Evolutionary conservation across 2,797 vertebrate genomes (phyloP).

Genomic region (Nannoperca australis): DNA sequence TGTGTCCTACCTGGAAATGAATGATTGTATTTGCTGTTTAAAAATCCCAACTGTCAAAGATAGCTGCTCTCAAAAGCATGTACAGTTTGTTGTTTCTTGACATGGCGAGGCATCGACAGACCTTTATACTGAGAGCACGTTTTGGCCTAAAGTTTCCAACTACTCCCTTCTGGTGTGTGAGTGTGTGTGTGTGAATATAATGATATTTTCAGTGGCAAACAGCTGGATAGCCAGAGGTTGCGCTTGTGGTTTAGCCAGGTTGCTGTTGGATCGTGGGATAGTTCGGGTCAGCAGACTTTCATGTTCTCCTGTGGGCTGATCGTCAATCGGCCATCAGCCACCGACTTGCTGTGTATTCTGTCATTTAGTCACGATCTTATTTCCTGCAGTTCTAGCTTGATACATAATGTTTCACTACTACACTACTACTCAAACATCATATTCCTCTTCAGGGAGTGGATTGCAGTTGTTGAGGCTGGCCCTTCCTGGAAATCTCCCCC

Average conservation of each 20-base stretch:
- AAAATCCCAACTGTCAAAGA: not conserved
- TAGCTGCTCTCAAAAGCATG: not conserved
- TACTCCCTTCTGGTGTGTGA: slow-evolving; percentile 39
- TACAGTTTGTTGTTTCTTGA: not conserved
- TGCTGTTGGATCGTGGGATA: slow-evolving; percentile 80
- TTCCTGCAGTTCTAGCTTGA: slow-evolving; percentile 10
- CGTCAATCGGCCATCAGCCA: slow-evolving; percentile 32
- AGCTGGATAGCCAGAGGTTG: slow-evolving; percentile 77
- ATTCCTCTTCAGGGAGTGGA: slow-evolving; percentile 30
- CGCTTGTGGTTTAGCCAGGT: slow-evolving; percentile 76
- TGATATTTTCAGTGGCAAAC: slow-evolving; percentile 61
- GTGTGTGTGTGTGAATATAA: slow-evolving; percentile 40
- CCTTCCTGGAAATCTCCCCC: slow-evolving; percentile 71
- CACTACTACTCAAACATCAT: slow-evolving; percentile 23
- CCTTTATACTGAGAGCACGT: slow-evolving; percentile 2
- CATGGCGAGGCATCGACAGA: not conserved
- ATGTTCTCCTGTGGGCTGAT: slow-evolving; percentile 36
- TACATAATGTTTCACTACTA: not conserved
- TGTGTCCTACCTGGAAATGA: not conserved
- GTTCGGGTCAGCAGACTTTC: slow-evolving; percentile 57
- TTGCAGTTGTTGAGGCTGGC: slow-evolving; percentile 45
- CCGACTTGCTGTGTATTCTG: not conserved
- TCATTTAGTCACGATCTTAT: slow-evolving; percentile 6
- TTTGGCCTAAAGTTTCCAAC: slow-evolving; percentile 28
- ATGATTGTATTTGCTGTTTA: not conserved